phyloP scores from a whole-genome alignment of 2,888 invertebrate genomes.

The Deilephila elpenor region DNA sequence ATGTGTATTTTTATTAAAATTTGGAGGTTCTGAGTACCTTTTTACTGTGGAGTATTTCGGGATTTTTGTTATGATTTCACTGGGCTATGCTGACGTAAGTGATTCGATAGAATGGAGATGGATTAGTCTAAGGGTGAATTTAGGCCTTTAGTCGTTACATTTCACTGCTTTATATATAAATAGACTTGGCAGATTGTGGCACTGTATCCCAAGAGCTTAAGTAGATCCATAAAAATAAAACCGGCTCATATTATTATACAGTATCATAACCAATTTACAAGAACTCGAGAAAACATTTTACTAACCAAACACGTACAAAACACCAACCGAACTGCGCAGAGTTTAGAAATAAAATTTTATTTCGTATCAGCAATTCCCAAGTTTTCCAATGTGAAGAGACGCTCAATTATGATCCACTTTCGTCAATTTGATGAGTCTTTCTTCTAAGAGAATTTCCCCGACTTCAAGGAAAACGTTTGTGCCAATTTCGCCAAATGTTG shows the following conservation, averaged over 20 bases:
- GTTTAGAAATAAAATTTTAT: conserved; percentile 6
- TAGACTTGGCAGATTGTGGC: too few species aligned
- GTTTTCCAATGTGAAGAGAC: conserved; percentile 5
- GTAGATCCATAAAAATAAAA: too few species aligned
- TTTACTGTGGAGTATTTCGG: not conserved
- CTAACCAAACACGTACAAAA: too few species aligned
- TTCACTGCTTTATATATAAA: too few species aligned
- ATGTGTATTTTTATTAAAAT: conserved; percentile 22
- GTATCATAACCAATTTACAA: too few species aligned
- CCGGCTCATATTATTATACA: too few species aligned
- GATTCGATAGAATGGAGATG: too few species aligned
- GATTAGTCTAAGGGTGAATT: too few species aligned
- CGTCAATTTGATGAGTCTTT: conserved; percentile 26
- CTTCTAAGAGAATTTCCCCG: conserved; percentile 12
- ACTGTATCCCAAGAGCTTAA: too few species aligned
- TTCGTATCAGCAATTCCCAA: conserved; percentile 1
- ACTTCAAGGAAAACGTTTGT: conserved; percentile 14
- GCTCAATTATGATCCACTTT: conserved; percentile 20
- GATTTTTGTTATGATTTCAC: not conserved
- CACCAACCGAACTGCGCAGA: too few species aligned
- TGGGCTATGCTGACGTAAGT: not conserved
- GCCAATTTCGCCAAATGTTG: not conserved
- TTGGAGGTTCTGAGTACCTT: not conserved
- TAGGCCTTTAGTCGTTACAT: too few species aligned
- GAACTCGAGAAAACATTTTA: too few species aligned